Conservation (phyloP, 1,140 invertebrate genomes). For the Drosophila nannoptera region DNA sequence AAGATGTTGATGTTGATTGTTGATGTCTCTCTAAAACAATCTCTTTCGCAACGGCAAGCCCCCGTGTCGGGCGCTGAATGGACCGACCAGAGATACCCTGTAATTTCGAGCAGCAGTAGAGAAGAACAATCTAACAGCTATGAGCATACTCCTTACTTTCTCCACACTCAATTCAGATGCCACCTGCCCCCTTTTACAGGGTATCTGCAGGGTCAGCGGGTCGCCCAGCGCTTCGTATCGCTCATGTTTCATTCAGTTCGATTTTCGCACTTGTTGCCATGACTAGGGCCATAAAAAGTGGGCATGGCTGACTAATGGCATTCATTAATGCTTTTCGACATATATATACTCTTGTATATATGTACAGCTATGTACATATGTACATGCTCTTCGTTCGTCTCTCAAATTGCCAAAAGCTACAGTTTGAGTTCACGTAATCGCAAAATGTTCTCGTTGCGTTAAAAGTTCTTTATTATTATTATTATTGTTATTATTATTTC, state of each 20-base stretch:
- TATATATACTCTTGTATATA: neutral
- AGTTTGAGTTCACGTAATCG: neutral
- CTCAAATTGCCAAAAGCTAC: slow-evolving; percentile 15
- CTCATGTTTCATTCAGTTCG: neutral
- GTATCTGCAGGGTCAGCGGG: neutral
- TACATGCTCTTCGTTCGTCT: slow-evolving; percentile 2
- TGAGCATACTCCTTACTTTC: too few relatives aligned
- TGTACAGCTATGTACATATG: slow-evolving; percentile 3
- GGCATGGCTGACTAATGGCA: neutral
- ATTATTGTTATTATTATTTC: neutral
- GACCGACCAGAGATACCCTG: slow-evolving; percentile 13
- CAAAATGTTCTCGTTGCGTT: slow-evolving; percentile 7
- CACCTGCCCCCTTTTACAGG: neutral
- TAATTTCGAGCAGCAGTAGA: neutral
- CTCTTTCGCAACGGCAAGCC: slow-evolving; percentile 13
- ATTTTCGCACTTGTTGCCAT: slow-evolving; percentile 14
- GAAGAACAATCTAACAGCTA: neutral
- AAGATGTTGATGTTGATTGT: slow-evolving; percentile 13
- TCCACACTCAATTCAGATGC: too few relatives aligned
- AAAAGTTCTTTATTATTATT: slow-evolving; percentile 5
- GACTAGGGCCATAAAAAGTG: slow-evolving; percentile 16
- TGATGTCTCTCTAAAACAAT: slow-evolving; percentile 6
- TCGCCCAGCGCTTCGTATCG: neutral
- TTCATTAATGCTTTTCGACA: neutral
- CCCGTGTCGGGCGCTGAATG: slow-evolving; percentile 18